Evolutionary conservation across 1,140 invertebrate genomes (phyloP), one percentile per base, ranked within the genome.

Genomic region (Papilio polytes): DNA sequence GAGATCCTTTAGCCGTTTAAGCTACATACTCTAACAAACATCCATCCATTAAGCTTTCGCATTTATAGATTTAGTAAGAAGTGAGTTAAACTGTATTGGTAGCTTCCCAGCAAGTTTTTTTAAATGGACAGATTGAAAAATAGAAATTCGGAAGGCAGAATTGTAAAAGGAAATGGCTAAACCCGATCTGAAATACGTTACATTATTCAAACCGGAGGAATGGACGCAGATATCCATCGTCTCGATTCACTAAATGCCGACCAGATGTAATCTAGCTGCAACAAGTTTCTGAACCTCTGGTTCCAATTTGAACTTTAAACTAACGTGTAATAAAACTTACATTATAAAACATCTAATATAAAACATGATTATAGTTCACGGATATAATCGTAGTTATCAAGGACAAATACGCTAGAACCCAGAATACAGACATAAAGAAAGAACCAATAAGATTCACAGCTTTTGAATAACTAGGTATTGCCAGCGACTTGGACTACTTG

Each of bases 241-340:
- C 73, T 48, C 36, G 73, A 20, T 76, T 76, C 41, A 76, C 74
- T 76, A 76, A 76, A 76, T 51, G 46, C 46, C 74, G 41, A 76
- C 74, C 74, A 76, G 74, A 76, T 76, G 44, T 46, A 76, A 76
- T 76, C 74, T 76, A 4, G 74, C 46, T 53, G 74, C 74, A 76
- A 76, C 74, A 76, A 76, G 74, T 76, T 26, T 76, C 46, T 2
- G 51, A 22, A 10, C 8, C 4, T 26, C 1, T 13, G 1, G 12
- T 76, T 51, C 74, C 18, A 76, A 76, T 48, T 46, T 76, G 46
- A 76, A 76, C 74, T 51, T 46, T 76, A 51, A 26, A 46, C 7
- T 13, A 3, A 22, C 13, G 26, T 6, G n/a, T 15, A 48, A 48
- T 48, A 74, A 74, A 48, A 48, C 36, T 18, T 44, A 74, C 18